Evolutionary conservation across 2,797 vertebrate genomes (phyloP).

Genomic region (Phyllotis vaccarum): DNA sequence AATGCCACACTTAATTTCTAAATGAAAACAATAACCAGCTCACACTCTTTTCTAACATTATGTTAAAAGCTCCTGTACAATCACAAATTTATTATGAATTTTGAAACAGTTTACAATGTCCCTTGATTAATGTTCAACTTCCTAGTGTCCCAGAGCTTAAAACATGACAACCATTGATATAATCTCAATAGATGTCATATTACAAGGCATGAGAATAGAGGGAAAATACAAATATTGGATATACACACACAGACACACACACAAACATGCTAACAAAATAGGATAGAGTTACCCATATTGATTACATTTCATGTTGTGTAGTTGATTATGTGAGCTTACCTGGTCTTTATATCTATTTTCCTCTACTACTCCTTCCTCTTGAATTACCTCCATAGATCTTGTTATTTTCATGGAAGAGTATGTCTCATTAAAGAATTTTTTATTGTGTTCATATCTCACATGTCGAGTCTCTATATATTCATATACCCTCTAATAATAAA

Average conservation of each 20-base stretch:
- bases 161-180: not conserved
- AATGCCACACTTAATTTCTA: not conserved
- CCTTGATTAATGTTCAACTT: not conserved
- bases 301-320: no score
- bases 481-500: no score
- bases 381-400: no score
- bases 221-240: not conserved
- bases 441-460: no score
- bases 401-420: no score
- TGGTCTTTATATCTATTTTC: no score
- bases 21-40: not conserved
- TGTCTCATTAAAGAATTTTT: no score
- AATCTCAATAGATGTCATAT: not conserved
- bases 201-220: not conserved
- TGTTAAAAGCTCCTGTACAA: no score
- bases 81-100: not conserved
- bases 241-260: no score
- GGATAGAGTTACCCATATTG: not conserved
- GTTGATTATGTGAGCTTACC: no score
- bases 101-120: not conserved
- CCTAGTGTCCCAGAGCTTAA: not conserved
- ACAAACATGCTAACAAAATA: not conserved
- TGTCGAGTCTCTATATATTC: not conserved
- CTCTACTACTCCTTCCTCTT: no score
- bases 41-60: no score